Conservation (phyloP, 2,888 invertebrate genomes). For the Ethmia dodecea region DNA sequence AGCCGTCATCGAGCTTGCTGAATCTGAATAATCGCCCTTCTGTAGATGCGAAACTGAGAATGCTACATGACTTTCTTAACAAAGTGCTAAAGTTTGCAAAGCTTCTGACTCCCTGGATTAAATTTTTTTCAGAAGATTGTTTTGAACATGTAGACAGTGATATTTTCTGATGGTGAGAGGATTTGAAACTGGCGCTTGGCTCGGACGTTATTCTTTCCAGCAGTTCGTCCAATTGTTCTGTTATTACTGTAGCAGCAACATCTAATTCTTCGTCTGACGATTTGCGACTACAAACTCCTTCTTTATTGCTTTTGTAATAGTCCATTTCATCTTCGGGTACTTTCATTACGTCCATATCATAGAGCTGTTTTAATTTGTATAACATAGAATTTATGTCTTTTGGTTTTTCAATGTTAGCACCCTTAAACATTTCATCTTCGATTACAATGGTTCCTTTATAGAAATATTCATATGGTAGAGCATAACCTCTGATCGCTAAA, state of each 20-base stretch:
- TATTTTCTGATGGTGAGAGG: slow-evolving; percentile 8
- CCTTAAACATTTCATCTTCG: slow-evolving; percentile 31
- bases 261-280: slow-evolving; percentile 11
- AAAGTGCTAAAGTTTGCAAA: too few relatives aligned
- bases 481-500: slow-evolving; percentile 39
- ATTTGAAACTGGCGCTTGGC: slow-evolving; percentile 17
- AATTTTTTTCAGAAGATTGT: too few relatives aligned
- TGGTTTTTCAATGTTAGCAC: slow-evolving; percentile 32
- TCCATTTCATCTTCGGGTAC: slow-evolving; percentile 31
- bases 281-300: slow-evolving; percentile 22
- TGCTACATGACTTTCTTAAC: too few relatives aligned
- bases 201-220: slow-evolving; percentile 31
- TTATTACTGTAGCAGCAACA: slow-evolving; percentile 30
- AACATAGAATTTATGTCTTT: slow-evolving; percentile 34
- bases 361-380: slow-evolving; percentile 35
- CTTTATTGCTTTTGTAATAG: slow-evolving; percentile 12
- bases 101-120: too few relatives aligned
- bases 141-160: slow-evolving; percentile 6
- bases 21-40: slow-evolving; percentile 9
- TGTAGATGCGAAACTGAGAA: neutral
- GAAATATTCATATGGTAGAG: slow-evolving; percentile 52
- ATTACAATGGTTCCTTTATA: slow-evolving; percentile 42
- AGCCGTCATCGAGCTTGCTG: slow-evolving; percentile 24
- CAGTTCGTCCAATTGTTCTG: slow-evolving; percentile 34
- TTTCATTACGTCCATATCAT: slow-evolving; percentile 38